phyloP scores from a whole-genome alignment of 2,113 vertebrate species.

The Nerophis ophidion region DNA sequence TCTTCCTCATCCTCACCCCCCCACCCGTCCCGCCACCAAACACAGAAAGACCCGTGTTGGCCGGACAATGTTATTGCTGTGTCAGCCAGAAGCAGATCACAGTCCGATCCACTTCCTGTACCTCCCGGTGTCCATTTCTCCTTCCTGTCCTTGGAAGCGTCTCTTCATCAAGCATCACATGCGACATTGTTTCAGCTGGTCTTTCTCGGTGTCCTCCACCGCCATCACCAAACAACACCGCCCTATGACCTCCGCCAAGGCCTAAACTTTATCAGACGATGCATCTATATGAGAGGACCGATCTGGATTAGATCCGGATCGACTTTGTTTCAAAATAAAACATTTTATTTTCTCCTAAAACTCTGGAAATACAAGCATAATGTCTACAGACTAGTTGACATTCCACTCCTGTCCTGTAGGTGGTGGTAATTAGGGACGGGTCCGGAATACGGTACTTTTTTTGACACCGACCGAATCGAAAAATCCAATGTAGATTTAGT shows the following conservation, averaged over 20 bases:
- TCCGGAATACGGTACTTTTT: too few relatives aligned
- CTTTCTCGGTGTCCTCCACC: slow-evolving; percentile 42
- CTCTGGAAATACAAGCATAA: too few relatives aligned
- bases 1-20: not conserved
- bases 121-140: not conserved
- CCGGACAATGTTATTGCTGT: slow-evolving; percentile 19
- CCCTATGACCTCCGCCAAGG: slow-evolving; percentile 12
- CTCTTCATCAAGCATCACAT: not conserved
- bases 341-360: not conserved
- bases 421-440: not conserved
- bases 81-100: slow-evolving; percentile 14
- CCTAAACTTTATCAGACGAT: not conserved
- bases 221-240: slow-evolving; percentile 13
- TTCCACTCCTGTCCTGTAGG: not conserved
- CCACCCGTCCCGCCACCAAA: slow-evolving; percentile 19
- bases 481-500: too few relatives aligned
- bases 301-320: not conserved
- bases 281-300: not conserved
- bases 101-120: slow-evolving; percentile 12
- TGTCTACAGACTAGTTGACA: too few relatives aligned
- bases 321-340: not conserved
- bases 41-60: slow-evolving; percentile 47
- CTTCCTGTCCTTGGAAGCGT: not conserved
- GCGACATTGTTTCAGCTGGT: slow-evolving; percentile 31
- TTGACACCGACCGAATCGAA: too few relatives aligned